Conservation (phyloP, 2,888 invertebrate genomes). For the Mythimna impura region DNA sequence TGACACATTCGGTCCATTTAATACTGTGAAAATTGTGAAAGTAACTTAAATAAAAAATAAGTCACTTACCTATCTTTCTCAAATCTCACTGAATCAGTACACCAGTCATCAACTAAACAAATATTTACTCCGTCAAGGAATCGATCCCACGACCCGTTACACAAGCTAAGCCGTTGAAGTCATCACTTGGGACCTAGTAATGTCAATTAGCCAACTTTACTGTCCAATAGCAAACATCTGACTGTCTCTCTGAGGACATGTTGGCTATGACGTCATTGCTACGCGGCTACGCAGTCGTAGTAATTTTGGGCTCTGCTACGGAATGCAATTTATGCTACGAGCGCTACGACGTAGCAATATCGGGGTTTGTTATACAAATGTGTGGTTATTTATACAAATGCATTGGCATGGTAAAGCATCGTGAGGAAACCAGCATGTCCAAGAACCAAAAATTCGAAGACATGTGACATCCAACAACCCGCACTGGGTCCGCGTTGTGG, state of each 20-base stretch:
- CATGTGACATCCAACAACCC: no score
- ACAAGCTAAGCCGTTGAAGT: neutral
- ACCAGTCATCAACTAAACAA: neutral
- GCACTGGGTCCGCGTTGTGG: no score
- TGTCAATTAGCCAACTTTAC: conserved; percentile 38
- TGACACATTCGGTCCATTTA: no score
- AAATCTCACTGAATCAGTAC: no score
- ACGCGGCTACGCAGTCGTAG: conserved; percentile 38
- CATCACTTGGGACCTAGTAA: neutral
- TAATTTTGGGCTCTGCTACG: conserved; percentile 35
- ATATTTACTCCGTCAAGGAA: conserved; percentile 6
- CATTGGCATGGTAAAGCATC: neutral
- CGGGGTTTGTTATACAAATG: conserved; percentile 3
- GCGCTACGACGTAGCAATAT: conserved; percentile 10
- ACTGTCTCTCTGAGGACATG: conserved; percentile 17
- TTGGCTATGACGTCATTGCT: conserved; percentile 43
- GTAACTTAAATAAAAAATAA: no score
- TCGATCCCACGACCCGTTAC: neutral
- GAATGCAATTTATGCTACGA: conserved; percentile 29
- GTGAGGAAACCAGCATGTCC: no score
- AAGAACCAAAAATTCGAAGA: no score
- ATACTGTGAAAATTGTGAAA: no score
- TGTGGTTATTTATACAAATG: conserved; percentile 12
- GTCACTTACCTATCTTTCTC: no score
- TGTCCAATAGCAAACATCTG: conserved; percentile 30